Conservation (phyloP, 2,888 invertebrate species). For the Acronicta psi region DNA sequence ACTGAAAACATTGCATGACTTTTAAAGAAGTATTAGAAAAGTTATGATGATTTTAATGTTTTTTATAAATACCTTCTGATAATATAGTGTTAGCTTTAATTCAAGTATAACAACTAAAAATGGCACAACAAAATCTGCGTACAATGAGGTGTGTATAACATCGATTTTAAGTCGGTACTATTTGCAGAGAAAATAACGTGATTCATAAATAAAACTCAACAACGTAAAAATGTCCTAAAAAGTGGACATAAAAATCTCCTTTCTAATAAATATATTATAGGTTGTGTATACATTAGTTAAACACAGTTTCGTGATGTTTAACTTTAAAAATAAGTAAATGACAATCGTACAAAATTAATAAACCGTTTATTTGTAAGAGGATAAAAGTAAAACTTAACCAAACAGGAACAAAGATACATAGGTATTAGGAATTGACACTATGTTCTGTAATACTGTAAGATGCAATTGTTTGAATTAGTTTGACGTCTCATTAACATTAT, state of each 20-base stretch:
- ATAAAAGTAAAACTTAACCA: conserved; percentile 16
- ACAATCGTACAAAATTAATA: neutral
- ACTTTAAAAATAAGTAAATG: neutral
- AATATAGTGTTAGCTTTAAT: too few relatives aligned
- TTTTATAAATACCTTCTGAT: too few relatives aligned
- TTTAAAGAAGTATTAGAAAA: neutral
- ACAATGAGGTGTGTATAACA: conserved; percentile 20
- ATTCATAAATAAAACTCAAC: neutral
- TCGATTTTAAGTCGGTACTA: neutral
- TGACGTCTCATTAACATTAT: neutral
- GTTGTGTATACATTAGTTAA: too few relatives aligned
- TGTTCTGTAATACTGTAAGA: too few relatives aligned
- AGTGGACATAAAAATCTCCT: too few relatives aligned
- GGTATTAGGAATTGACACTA: too few relatives aligned
- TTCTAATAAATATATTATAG: too few relatives aligned
- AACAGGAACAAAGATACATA: neutral
- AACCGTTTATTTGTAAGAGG: neutral
- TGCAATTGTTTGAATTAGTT: too few relatives aligned
- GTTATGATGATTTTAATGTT: too few relatives aligned
- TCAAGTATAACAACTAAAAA: neutral
- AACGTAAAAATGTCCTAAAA: neutral
- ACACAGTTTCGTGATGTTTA: too few relatives aligned
- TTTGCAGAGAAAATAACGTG: neutral
- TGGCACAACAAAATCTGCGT: conserved; percentile 13
- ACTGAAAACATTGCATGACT: too few relatives aligned